Evolutionary conservation across 92 coral and sea anemone species (phyloP), one percentile per base, ranked within the genome.

Genomic region (Siderastrea radians): DNA sequence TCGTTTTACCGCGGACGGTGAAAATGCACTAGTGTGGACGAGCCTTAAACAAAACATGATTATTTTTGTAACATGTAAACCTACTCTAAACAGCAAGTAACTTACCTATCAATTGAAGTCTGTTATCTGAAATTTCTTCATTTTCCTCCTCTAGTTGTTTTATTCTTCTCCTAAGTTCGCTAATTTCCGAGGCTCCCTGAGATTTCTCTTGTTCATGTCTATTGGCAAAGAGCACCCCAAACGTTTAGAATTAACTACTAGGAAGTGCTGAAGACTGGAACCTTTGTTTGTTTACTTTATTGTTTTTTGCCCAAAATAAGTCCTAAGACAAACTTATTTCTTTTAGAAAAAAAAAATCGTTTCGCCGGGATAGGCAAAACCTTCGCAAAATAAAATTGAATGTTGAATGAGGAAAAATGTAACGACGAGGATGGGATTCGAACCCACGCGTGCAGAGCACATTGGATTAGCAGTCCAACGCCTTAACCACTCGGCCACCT

Each of bases 391-490:
- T n/a, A n/a, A n/a, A n/a, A n/a, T n/a, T n/a, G n/a, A n/a, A n/a
- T n/a, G n/a, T n/a, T n/a, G n/a, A n/a, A n/a, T n/a, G n/a, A 26
- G 38, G 38, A 26, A 26, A 26, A 26, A 26, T 26, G 38, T 26
- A 66, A 47, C 94, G 96, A 94, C 94, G 94, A 91, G 95, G 95
- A 94, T 94, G 95, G 95, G 96, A 88, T 91, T 93, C 89, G 93
- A 88, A 91, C 96, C 96, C 95, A 94, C 96, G 96, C 95, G 96
- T 94, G 96, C 95, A 94, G 94, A 87, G 96, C 96, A 93, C 94
- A 93, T 87, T 93, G 96, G 94, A 93, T 90, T 93, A 91, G 94
- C 94, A 91, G 94, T 93, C 94, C 94, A 91, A 84, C 96, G 96
- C 96, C 91, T 91, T 93, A 93, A 91, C 94, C 96, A 91, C 94